Percentiles rank a stretch among this genome's conserved stretches.
phyloP scores from a whole-genome alignment of 2,113 vertebrate genomes.

The Lasiurus borealis region DNA sequence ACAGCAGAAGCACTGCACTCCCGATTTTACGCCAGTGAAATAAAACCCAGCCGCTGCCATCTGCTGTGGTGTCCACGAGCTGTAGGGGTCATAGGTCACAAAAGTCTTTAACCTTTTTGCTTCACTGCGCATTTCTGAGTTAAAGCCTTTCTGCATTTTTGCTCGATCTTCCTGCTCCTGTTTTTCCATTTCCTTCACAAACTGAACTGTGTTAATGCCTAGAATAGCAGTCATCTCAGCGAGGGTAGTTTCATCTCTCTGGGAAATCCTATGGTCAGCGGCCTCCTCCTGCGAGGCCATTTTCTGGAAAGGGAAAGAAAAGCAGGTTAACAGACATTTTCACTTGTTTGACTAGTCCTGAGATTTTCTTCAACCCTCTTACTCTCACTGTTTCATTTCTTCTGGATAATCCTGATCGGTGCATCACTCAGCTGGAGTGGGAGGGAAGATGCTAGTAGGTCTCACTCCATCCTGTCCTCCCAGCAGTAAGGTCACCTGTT shows the following conservation, averaged over 20 bases:
- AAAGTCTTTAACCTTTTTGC: slow-evolving; percentile 42
- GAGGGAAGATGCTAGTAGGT: not conserved
- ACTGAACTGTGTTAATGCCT: accelerated
- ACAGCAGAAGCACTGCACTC: slow-evolving; percentile 70
- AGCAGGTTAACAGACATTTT: not conserved
- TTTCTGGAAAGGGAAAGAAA: not conserved
- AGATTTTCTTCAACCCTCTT: not conserved
- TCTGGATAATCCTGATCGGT: not conserved
- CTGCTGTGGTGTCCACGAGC: slow-evolving; percentile 1
- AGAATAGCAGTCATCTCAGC: not conserved
- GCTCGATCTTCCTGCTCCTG: not conserved
- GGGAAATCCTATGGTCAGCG: not conserved
- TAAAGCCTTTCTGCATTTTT: slow-evolving; percentile 55
- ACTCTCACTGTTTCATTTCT: not conserved
- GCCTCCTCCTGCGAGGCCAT: slow-evolving; percentile 32
- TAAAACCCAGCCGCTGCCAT: slow-evolving; percentile 61
- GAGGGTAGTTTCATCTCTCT: not conserved
- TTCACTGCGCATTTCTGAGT: slow-evolving; percentile 57
- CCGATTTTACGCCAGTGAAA: not conserved
- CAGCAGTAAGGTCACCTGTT: not conserved
- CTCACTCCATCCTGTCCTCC: not conserved
- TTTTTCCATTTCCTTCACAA: not conserved
- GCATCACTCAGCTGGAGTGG: not conserved
- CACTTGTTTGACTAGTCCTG: not conserved
- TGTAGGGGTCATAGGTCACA: not conserved